Evolutionary conservation across 2,888 invertebrate species (phyloP), one percentile per base, ranked within the genome.

Genomic region (Lomographa bimaculata): DNA sequence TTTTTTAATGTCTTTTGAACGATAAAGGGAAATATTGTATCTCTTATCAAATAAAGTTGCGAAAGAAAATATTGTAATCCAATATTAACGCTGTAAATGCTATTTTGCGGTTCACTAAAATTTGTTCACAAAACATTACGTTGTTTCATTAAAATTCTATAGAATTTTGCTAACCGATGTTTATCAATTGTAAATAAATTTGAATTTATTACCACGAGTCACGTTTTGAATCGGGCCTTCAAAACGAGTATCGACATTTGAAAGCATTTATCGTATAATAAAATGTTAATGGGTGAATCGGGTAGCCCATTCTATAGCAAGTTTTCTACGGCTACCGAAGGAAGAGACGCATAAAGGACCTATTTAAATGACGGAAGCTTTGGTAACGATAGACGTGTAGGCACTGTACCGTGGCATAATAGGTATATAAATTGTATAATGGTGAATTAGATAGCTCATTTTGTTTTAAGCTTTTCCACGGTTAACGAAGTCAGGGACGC

Each of bases 341-440:
- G 71, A 64, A 54, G 56, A 63, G 53, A 60, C 52, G 59, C 57
- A 65, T 68, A 68, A 64, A 64, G 50, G 53, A 57, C 54, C 60
- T 63, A 64, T 68, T 68, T 68, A 73, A 76, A 74, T 76, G 76
- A 71, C 60, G 71, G 49, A 60, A 62, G 64, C 68, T 75, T 71
- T 71, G 46, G 59, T 45, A 38, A 56, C 59, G 54, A 57, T 51
- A 65, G 37, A 14, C 16, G 58, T 60, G 64, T 72, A 9, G 2
- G 10, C 9, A 2, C 5, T 7, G 12, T 7, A 25, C 7, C 1
- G 8, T 7, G 68, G n/a, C n/a, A n/a, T n/a, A n/a, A n/a, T n/a
- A n/a, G n/a, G n/a, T n/a, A n/a, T n/a, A n/a, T n/a, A n/a, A n/a
- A n/a, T n/a, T n/a, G n/a, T n/a, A n/a, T n/a, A n/a, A n/a, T n/a